These are phyloP conservation scores for Leptobrachium ailaonicum DNA, from an alignment of 2,113 vertebrate genomes.

Conservation along the genomic window DNA sequence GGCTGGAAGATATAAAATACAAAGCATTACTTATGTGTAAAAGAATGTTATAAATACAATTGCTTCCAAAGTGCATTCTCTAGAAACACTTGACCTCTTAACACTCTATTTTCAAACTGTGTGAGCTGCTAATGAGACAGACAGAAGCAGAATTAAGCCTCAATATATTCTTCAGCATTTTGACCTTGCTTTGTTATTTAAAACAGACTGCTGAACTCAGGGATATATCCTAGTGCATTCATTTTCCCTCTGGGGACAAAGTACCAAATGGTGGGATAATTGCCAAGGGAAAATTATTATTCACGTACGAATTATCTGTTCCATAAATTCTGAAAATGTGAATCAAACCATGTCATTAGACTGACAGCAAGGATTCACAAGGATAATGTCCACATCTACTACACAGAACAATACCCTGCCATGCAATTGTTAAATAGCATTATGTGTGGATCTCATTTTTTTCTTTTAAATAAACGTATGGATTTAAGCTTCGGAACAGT, in stretches of 20 bases:
- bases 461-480: too few species aligned
- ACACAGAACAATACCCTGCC: conserved; percentile 8
- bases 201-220: conserved; percentile 62
- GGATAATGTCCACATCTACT: background rate
- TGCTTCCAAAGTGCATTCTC: conserved; percentile 31
- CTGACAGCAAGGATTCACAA: background rate
- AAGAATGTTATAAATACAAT: conserved; percentile 39
- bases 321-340: conserved; percentile 71
- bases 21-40: conserved; percentile 19
- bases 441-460: too few species aligned
- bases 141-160: conserved; percentile 53
- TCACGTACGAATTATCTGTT: conserved; percentile 72
- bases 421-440: background rate
- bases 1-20: conserved; percentile 17
- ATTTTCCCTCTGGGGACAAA: conserved; percentile 73
- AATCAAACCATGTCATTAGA: conserved; percentile 63
- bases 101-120: conserved; percentile 48
- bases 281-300: conserved; percentile 76
- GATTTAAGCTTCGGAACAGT: too few species aligned
- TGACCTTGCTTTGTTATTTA: conserved; percentile 73
- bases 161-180: conserved; percentile 55
- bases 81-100: conserved; percentile 48
- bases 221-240: conserved; percentile 68
- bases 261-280: conserved; percentile 78
- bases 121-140: conserved; percentile 51